phyloP scores from a whole-genome alignment of 2,113 vertebrate species.

The Esox niger region DNA sequence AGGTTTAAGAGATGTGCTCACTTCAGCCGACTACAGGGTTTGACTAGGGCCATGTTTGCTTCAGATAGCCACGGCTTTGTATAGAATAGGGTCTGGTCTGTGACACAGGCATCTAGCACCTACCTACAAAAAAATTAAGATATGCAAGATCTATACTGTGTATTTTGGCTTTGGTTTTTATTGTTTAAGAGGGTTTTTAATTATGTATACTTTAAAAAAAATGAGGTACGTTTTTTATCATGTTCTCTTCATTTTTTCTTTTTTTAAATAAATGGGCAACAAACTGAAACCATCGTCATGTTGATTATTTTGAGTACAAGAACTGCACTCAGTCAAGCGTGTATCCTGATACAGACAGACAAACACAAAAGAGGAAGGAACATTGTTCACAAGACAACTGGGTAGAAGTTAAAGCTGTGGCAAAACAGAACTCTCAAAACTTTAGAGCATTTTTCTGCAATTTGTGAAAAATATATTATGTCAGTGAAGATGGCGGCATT shows the following conservation, averaged over 20 bases:
- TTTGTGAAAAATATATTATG: background rate
- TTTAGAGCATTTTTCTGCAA: background rate
- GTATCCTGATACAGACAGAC: conserved; percentile 45
- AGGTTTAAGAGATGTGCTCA: conserved; percentile 33
- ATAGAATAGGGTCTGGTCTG: conserved; percentile 40
- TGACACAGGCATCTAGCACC: conserved; percentile 32
- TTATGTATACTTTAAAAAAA: conserved; percentile 67
- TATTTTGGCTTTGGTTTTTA: conserved; percentile 77
- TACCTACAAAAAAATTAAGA: conserved; percentile 58
- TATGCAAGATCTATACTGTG: conserved; percentile 76
- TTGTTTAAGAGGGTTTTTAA: conserved; percentile 61
- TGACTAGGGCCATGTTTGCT: conserved; percentile 18
- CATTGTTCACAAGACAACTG: background rate
- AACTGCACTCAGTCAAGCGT: conserved; percentile 42
- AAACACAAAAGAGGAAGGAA: conserved; percentile 22
- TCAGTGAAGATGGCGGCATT: conserved; percentile 32
- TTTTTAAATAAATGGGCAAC: conserved; percentile 68
- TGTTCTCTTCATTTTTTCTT: conserved; percentile 37
- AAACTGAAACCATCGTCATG: conserved; percentile 44
- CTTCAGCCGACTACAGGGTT: conserved; percentile 17
- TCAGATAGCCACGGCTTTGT: conserved; percentile 29
- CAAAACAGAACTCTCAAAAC: background rate
- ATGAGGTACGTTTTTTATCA: conserved; percentile 73
- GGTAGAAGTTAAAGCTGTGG: background rate
- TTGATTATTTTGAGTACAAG: conserved; percentile 12